Percentiles rank a stretch among this genome's conserved stretches.
phyloP scores from a whole-genome alignment of 2,888 invertebrate species.

The Phania funesta region DNA sequence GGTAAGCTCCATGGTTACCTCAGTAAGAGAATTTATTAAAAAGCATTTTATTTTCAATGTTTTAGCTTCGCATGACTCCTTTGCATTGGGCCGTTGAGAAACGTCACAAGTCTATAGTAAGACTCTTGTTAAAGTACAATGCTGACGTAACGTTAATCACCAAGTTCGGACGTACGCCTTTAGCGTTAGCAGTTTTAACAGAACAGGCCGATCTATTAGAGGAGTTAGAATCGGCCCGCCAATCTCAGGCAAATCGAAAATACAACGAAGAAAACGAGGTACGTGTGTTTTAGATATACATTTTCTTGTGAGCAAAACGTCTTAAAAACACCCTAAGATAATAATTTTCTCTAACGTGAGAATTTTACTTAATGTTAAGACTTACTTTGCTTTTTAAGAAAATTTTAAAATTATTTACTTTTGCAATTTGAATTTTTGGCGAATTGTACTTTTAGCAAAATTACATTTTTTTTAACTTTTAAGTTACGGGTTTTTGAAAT shows the following conservation, averaged over 20 bases:
- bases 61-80: slow-evolving; percentile 92
- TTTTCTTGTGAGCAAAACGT: not conserved
- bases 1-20: slow-evolving; percentile 81
- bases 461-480: too few relatives aligned
- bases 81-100: slow-evolving; percentile 96
- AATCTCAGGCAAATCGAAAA: slow-evolving; percentile 75
- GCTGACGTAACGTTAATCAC: slow-evolving; percentile 86
- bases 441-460: too few relatives aligned
- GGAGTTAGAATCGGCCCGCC: slow-evolving; percentile 81
- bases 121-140: slow-evolving; percentile 86
- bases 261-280: slow-evolving; percentile 77
- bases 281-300: slow-evolving; percentile 22
- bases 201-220: slow-evolving; percentile 84
- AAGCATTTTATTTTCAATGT: not conserved
- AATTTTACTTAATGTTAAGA: too few relatives aligned
- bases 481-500: too few relatives aligned
- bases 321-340: not conserved
- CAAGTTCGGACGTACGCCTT: slow-evolving; percentile 87
- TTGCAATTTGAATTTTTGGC: too few relatives aligned
- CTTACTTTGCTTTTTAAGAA: too few relatives aligned
- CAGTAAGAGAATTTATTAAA: not conserved
- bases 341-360: too few relatives aligned
- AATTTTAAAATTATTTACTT: too few relatives aligned
- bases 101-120: slow-evolving; percentile 86
- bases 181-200: slow-evolving; percentile 85